Base-by-base conservation (phyloP, 1,140 invertebrate species). In the Pseudoatta argentina region DNA sequence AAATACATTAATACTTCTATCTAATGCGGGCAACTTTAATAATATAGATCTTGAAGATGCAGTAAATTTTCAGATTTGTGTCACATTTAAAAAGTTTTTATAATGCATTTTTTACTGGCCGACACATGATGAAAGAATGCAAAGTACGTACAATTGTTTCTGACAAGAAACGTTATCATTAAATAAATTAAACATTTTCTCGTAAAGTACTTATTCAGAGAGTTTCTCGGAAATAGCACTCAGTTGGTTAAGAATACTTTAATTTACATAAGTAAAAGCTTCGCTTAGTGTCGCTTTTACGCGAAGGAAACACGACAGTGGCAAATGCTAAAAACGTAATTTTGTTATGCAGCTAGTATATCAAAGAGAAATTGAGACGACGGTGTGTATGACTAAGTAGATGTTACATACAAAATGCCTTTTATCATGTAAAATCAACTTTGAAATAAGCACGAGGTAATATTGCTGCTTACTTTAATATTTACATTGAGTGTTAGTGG, bases 261-360 rank as follows among this genome's bases (percentile, higher is more conserved):
- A 73, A 82, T 82, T 82, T 73, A 72, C 79, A 82, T 73, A 82
- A 82, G 79, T 73, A 61, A 73, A 73, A 82, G 67, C 79, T 82
- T 82, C 39, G 39, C 67, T 72, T 73, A 73, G 79, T 73, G 67
- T 21, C 67, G 39, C 69, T 82, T n/a, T 82, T 73, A 27, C 39
- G 30, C 18, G 34, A n/a, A 48, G 34, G 55, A 59, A 48, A 34
- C 66, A 59, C 67, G 53, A 30, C 67, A 82, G 61, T 67, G 48
- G 30, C 61, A 34, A 79, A 79, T 73, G 27, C 53, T 61, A 16
- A 39, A 73, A 82, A 59, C 8, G 12, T 73, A 82, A 82, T 82
- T 82, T 72, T 44, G 53, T 72, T 82, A 82, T 30, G 55, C 48
- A 18, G 12, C 67, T 71, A 48, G 71, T 61, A 57, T 48, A 8